A percentile compares a stretch with the other conserved stretches of the same genome.
Evolutionary conservation across 2,797 vertebrate species (phyloP).

Genomic region (Loriculus beryllinus): DNA sequence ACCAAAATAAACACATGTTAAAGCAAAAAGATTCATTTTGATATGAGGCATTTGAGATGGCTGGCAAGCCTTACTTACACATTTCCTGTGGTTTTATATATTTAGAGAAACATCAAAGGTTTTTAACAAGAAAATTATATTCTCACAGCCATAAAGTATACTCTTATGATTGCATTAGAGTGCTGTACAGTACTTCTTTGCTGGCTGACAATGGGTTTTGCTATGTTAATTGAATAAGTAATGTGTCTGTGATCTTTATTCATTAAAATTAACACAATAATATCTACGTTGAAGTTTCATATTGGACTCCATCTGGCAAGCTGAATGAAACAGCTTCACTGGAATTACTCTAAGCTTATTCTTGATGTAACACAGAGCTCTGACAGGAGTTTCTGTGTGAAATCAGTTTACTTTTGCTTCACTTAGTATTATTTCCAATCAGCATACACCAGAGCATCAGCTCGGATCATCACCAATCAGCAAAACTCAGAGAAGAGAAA

Average conservation of each 20-base stretch:
- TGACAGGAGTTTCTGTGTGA: slow-evolving; percentile 31
- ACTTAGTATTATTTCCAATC: not conserved
- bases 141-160: slow-evolving; percentile 21
- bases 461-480: not conserved
- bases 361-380: not conserved
- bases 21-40: not conserved
- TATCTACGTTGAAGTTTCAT: not conserved
- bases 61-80: slow-evolving; percentile 23
- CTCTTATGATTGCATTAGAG: slow-evolving; percentile 43
- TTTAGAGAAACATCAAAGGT: slow-evolving; percentile 39
- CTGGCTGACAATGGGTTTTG: slow-evolving; percentile 36
- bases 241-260: slow-evolving; percentile 44
- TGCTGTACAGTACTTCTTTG: not conserved
- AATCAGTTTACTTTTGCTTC: slow-evolving; percentile 51
- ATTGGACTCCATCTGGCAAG: not conserved
- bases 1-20: not conserved
- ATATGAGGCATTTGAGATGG: not conserved
- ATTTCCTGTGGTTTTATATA: slow-evolving; percentile 3
- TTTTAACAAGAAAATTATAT: slow-evolving; percentile 52
- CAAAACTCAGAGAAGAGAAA: not conserved
- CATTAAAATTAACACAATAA: slow-evolving; percentile 62
- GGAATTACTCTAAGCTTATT: not conserved
- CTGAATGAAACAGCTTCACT: not conserved
- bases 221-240: slow-evolving; percentile 58
- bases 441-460: not conserved